Percentiles rank a stretch among this genome's conserved stretches.
These are phyloP conservation scores for Deilephila elpenor DNA, from an alignment of 2,888 invertebrate species.

Conservation along the genomic window DNA sequence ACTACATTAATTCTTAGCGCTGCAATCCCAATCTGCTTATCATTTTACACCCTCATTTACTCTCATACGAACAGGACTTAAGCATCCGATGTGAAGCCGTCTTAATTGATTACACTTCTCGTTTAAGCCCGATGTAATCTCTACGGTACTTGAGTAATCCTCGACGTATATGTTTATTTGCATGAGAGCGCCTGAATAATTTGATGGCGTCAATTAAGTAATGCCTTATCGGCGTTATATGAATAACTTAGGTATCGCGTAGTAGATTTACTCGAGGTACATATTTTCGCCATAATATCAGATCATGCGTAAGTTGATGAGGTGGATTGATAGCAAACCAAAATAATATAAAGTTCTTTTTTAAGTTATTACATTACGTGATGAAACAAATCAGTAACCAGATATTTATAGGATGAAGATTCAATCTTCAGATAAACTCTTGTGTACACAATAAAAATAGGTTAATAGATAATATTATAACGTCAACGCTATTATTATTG, in stretches of 20 bases:
- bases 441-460: too few relatives aligned
- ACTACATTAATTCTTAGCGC: neutral
- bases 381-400: too few relatives aligned
- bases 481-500: too few relatives aligned
- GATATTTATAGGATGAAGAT: too few relatives aligned
- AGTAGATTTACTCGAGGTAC: neutral
- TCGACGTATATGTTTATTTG: slow-evolving; percentile 21
- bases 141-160: slow-evolving; percentile 31
- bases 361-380: too few relatives aligned
- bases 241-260: neutral
- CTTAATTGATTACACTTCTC: slow-evolving; percentile 33
- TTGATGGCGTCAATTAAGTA: slow-evolving; percentile 10
- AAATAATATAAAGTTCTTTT: too few relatives aligned
- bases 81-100: slow-evolving; percentile 23
- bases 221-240: slow-evolving; percentile 3
- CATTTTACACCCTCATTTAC: neutral
- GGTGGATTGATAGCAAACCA: too few relatives aligned
- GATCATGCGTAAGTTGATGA: too few relatives aligned
- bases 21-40: neutral
- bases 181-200: slow-evolving; percentile 25
- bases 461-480: too few relatives aligned
- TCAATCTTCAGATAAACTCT: too few relatives aligned
- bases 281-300: too few relatives aligned
- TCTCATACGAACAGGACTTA: neutral
- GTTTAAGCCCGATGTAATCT: slow-evolving; percentile 33